phyloP scores from a whole-genome alignment of 2,888 invertebrate species.

The Aphodius sticticus region DNA sequence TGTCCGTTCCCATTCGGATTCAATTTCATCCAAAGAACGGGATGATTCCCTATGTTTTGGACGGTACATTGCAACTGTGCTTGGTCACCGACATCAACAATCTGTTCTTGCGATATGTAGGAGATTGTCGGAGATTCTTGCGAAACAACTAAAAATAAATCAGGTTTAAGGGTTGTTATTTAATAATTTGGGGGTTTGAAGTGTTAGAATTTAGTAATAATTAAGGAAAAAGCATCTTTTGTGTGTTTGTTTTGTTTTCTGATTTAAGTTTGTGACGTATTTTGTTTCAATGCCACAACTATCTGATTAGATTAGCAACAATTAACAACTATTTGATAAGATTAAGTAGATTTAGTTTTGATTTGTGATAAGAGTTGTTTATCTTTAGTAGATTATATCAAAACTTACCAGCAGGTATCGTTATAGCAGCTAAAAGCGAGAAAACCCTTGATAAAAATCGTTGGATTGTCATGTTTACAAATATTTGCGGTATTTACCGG shows the following conservation, averaged over 20 bases:
- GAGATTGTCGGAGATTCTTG: constrained; percentile 90
- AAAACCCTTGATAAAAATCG: background rate
- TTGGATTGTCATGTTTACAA: background rate
- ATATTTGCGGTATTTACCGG: background rate
- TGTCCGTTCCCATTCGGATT: constrained; percentile 63
- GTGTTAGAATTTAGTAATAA: no score
- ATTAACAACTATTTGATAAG: no score
- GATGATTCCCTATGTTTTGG: constrained; percentile 87
- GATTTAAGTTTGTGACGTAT: background rate
- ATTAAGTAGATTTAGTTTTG: background rate
- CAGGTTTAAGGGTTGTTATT: no score
- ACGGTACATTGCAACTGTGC: constrained; percentile 90
- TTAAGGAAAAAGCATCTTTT: no score
- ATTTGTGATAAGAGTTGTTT: background rate
- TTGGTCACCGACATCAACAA: constrained; percentile 89
- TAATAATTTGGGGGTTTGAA: no score
- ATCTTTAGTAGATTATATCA: background rate
- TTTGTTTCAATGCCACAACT: background rate
- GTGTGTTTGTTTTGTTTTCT: background rate
- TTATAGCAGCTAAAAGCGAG: background rate
- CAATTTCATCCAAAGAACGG: constrained; percentile 81
- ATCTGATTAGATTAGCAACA: background rate
- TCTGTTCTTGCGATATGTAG: constrained; percentile 90
- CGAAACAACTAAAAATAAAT: constrained; percentile 61
- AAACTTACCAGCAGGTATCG: background rate